A percentile compares a stretch with the other conserved stretches of the same genome.
These are phyloP conservation scores for Carassius auratus DNA, from an alignment of 2,113 vertebrate species.

Conservation along the genomic window DNA sequence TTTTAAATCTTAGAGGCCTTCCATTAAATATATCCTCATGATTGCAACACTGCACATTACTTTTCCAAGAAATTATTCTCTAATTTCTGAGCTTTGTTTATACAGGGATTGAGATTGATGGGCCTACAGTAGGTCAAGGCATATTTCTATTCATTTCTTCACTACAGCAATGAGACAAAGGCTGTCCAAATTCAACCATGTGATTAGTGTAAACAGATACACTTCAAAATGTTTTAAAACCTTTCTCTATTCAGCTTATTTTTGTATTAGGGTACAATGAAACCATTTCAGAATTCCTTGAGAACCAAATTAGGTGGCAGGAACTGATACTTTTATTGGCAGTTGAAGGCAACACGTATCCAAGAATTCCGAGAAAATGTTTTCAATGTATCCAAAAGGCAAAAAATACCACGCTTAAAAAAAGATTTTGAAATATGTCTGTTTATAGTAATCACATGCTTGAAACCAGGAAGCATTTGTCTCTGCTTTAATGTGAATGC, in stretches of 20 bases:
- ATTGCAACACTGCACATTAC: neutral
- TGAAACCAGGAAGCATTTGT: neutral
- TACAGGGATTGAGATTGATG: neutral
- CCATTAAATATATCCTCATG: neutral
- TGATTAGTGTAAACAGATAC: neutral
- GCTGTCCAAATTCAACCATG: neutral
- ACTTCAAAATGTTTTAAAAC: neutral
- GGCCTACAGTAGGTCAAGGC: no score
- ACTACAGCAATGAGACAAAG: neutral
- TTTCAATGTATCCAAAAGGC: neutral
- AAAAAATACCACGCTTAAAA: neutral
- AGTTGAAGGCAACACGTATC: neutral
- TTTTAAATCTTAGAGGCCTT: neutral
- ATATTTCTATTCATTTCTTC: neutral
- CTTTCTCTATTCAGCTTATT: neutral
- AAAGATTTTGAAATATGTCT: neutral
- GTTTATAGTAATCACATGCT: neutral
- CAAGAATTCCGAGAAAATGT: neutral
- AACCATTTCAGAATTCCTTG: neutral
- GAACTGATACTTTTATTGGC: neutral
- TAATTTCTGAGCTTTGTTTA: neutral
- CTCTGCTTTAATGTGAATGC: neutral
- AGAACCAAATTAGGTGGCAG: neutral
- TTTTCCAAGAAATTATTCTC: neutral
- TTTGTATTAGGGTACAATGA: neutral